Evolutionary conservation across 2,113 vertebrate genomes (phyloP).

Genomic region (Cynopterus brachyotis): DNA sequence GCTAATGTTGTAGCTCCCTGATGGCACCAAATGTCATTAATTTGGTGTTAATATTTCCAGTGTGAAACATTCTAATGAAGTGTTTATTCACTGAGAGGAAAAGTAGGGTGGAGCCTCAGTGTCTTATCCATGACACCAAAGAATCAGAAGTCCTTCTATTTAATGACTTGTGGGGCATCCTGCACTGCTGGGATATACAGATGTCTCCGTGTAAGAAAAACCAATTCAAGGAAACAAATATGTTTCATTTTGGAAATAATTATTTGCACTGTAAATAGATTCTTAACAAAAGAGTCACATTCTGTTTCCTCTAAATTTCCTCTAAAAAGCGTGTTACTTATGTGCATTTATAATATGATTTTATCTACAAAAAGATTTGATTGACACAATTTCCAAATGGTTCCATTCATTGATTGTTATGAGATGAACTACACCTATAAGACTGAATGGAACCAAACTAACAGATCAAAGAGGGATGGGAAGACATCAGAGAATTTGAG

Average conservation of each 20-base stretch:
- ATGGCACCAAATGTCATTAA: slow-evolving; percentile 57
- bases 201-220: slow-evolving; percentile 27
- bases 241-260: slow-evolving; percentile 41
- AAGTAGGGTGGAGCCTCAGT: not conserved
- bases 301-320: not conserved
- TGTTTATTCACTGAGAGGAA: slow-evolving; percentile 61
- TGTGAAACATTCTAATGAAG: slow-evolving; percentile 61
- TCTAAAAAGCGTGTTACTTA: not conserved
- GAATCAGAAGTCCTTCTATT: not conserved
- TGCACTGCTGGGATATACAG: not conserved
- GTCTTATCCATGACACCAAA: not conserved
- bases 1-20: not conserved
- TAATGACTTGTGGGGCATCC: slow-evolving; percentile 16
- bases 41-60: slow-evolving; percentile 71
- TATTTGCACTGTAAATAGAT: slow-evolving; percentile 20
- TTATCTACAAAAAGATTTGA: slow-evolving; percentile 9
- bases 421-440: not conserved
- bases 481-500: not conserved
- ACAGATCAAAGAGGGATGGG: not conserved
- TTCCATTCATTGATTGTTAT: not conserved
- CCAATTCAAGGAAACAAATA: slow-evolving; percentile 10
- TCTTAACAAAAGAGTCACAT: slow-evolving; percentile 30
- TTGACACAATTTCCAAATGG: slow-evolving; percentile 9
- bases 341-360: slow-evolving; percentile 19
- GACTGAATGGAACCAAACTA: not conserved